Conservation (phyloP, 1,140 invertebrate genomes). For the Xylocopa sonorina region DNA sequence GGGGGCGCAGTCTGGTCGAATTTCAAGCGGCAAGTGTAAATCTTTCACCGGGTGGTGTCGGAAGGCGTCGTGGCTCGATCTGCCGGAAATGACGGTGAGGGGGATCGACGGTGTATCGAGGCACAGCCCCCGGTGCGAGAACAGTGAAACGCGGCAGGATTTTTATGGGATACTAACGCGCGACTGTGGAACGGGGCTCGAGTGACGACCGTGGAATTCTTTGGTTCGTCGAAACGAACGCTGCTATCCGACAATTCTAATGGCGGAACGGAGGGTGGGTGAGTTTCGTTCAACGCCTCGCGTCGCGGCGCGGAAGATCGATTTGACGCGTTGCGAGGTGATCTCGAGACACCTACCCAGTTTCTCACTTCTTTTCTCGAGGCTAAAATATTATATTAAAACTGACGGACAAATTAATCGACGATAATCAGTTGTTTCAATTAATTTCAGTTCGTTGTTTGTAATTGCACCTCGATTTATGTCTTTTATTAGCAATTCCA, state of each 20-base stretch:
- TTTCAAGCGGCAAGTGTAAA: slow-evolving; percentile 8
- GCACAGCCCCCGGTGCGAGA: not conserved
- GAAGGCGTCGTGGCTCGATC: not conserved
- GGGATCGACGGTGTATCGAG: slow-evolving; percentile 11
- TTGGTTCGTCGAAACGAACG: not conserved
- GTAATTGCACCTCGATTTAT: not conserved
- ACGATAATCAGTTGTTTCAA: too few species aligned
- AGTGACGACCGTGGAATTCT: not conserved
- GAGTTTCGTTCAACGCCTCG: not conserved
- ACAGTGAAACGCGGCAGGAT: not conserved
- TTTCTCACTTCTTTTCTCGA: too few species aligned
- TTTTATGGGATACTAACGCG: slow-evolving; percentile 6
- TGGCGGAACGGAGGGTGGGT: not conserved
- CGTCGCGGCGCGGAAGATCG: not conserved
- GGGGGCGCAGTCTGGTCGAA: not conserved
- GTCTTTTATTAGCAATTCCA: too few species aligned
- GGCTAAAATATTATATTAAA: too few species aligned
- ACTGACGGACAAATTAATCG: too few species aligned
- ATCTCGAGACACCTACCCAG: too few species aligned
- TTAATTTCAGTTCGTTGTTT: too few species aligned
- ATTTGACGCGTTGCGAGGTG: not conserved
- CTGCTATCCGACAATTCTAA: not conserved
- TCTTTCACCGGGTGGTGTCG: not conserved
- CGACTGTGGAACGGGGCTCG: not conserved
- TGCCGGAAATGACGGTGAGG: slow-evolving; percentile 12